Evolutionary conservation across 1,140 invertebrate species (phyloP), one percentile per base, ranked within the genome.

Genomic region (Trichomalopsis sarcophagae): DNA sequence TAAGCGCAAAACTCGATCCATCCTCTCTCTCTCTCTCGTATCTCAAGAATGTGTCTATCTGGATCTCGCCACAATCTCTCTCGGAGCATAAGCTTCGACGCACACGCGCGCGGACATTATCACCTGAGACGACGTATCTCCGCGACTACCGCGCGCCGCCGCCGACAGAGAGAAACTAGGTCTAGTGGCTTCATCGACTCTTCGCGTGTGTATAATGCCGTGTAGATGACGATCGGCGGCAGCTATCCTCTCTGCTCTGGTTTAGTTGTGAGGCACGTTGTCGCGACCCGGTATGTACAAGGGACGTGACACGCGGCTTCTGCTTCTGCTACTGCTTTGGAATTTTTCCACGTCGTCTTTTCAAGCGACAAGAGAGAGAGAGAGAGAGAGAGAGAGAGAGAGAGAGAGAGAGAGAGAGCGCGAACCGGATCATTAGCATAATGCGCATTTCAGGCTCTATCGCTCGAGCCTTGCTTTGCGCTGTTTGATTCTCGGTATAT

Each of bases 21-120:
- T 62, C 55, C 55, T 55, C 50, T 47, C 44, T 47, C 44, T 10
- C 44, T 7, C 0, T 17, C 21, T 62, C 40, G 40, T 79, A 79
- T 40, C 77, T 79, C 7, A n/a, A 23, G 68, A 81, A 81, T 81
- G 44, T 27, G 69, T 82, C 40, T 33, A 82, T 82, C 73, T 74
- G 27, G 55, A 83, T 83, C 81, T 76, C 11, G 47, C 40, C 40
- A 55, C 73, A 74, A 74, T 74, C 47, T 44, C 40, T 44, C 40
- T 23, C 50, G 73, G 80, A 71, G 27, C 74, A 40, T 47, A 71
- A 71, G 36, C 75, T 69, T 78, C 62, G 75, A 17, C 33, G 82
- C 66, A 50, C 71, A 36, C 66, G 36, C 47, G 55, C 66, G 23
- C 75, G 66, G 40, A 50, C 73, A 50, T 78, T 84, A 84, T 78